These are phyloP conservation scores for Aleadryas rufinucha DNA, from an alignment of 2,113 vertebrate genomes.

Conservation along the genomic window DNA sequence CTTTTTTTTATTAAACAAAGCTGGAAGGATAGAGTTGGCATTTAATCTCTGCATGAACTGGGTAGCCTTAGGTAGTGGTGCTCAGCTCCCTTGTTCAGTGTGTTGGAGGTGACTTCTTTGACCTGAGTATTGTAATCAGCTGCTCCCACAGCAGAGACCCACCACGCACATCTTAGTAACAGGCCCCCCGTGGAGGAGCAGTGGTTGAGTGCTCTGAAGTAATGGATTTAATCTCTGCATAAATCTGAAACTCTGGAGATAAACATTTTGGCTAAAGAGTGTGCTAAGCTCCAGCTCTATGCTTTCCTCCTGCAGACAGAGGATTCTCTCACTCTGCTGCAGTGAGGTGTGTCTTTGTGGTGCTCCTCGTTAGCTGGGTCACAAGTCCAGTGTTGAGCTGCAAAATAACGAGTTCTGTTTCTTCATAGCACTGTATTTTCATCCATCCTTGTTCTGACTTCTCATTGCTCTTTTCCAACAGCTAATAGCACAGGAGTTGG, in stretches of 20 bases:
- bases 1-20: background rate
- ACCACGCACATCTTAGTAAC: background rate
- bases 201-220: constrained; percentile 6
- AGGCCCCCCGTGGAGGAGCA: background rate
- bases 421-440: background rate
- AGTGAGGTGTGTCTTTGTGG: background rate
- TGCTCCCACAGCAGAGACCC: background rate
- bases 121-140: background rate
- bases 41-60: background rate
- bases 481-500: background rate
- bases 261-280: background rate
- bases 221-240: constrained; percentile 15
- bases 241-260: constrained; percentile 8
- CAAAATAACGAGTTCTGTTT: background rate
- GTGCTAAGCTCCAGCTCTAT: background rate
- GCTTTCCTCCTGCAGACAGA: background rate
- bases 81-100: background rate
- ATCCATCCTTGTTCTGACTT: background rate
- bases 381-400: background rate
- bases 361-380: background rate
- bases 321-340: background rate
- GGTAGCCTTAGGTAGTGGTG: background rate
- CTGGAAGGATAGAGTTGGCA: background rate
- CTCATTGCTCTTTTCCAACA: background rate
- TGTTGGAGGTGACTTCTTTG: background rate